These are phyloP conservation scores for Phaedon cochleariae DNA, from an alignment of 2,888 invertebrate genomes.

Conservation along the genomic window DNA sequence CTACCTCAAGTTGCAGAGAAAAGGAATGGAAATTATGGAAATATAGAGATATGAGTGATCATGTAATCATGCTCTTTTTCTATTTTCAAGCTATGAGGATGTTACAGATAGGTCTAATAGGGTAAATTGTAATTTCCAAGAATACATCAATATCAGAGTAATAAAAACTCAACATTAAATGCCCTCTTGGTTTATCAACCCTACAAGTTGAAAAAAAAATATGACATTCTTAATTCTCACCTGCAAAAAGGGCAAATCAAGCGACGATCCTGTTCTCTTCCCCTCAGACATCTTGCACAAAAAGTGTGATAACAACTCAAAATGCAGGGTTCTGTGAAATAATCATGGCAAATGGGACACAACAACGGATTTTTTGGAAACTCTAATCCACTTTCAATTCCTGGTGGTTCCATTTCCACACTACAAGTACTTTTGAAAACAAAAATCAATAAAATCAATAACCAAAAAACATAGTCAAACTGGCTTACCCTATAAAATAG, in stretches of 20 bases:
- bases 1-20: too few species aligned
- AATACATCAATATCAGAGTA: too few species aligned
- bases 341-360: constrained; percentile 74
- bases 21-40: too few species aligned
- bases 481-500: constrained; percentile 50
- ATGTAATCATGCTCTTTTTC: too few species aligned
- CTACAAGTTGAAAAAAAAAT: too few species aligned
- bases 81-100: too few species aligned
- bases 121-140: too few species aligned
- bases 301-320: constrained; percentile 76
- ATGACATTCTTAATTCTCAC: too few species aligned
- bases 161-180: too few species aligned
- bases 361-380: constrained; percentile 68
- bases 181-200: too few species aligned
- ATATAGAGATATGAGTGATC: too few species aligned
- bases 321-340: constrained; percentile 74
- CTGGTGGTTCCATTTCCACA: constrained; percentile 58
- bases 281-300: constrained; percentile 72
- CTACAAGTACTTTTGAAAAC: constrained; percentile 35
- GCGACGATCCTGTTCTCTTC: constrained; percentile 69
- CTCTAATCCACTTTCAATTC: constrained; percentile 56
- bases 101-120: too few species aligned
- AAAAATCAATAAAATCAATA: constrained; percentile 12
- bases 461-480: not conserved
- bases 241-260: constrained; percentile 75